Evolutionary conservation across 1,140 invertebrate species (phyloP).

Genomic region (Pseudomyrmex sp.): DNA sequence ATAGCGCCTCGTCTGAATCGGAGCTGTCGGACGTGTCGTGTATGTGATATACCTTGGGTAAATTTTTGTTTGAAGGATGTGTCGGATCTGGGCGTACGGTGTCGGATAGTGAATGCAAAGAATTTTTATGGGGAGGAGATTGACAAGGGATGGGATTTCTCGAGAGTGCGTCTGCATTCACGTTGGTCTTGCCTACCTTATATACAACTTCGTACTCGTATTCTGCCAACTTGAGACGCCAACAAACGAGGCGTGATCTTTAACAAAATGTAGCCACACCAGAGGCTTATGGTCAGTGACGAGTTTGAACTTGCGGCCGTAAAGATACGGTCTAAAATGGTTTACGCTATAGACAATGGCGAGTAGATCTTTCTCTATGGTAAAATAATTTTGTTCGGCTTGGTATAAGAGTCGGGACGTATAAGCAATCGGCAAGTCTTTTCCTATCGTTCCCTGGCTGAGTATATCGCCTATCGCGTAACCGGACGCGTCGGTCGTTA

Average conservation of each 20-base stretch:
- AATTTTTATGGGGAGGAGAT: no score
- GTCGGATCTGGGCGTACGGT: no score
- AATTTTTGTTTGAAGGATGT: no score
- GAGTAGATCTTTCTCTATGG: background rate
- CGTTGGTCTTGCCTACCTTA: background rate
- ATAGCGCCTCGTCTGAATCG: no score
- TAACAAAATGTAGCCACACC: background rate
- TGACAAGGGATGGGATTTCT: background rate
- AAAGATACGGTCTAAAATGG: background rate
- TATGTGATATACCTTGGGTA: no score
- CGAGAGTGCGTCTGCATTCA: background rate
- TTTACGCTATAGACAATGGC: background rate
- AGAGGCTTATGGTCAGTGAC: background rate
- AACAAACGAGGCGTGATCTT: background rate
- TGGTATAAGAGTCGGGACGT: background rate
- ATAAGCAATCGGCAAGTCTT: background rate
- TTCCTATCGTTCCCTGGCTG: background rate
- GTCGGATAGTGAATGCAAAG: background rate
- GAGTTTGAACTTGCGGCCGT: background rate
- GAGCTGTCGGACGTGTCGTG: no score
- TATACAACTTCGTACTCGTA: background rate
- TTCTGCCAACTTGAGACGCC: background rate
- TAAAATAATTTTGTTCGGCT: background rate
- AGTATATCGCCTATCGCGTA: background rate
- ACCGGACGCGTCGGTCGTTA: background rate